Conservation (phyloP, 2,797 vertebrate species). For the Lycodopsis pacificus region DNA sequence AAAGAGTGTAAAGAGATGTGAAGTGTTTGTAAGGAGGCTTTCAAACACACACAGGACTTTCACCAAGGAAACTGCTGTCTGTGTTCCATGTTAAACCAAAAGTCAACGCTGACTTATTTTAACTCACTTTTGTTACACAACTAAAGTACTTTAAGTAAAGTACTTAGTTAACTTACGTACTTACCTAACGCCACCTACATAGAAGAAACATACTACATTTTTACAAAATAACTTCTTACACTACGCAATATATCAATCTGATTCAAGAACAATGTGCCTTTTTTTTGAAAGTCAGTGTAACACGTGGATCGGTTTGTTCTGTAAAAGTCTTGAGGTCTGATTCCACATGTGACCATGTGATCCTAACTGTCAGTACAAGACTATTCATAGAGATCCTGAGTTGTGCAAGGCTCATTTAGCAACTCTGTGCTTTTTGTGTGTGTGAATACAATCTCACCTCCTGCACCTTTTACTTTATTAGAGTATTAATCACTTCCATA, state of each 20-base stretch:
- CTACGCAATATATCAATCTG: neutral
- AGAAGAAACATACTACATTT: neutral
- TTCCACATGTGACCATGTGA: constrained; percentile 65
- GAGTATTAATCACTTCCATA: neutral
- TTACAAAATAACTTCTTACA: neutral
- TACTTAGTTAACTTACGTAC: neutral
- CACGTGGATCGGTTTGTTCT: neutral
- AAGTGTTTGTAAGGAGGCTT: neutral
- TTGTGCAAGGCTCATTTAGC: constrained; percentile 83
- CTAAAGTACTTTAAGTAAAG: neutral
- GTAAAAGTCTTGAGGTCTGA: neutral
- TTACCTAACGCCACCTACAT: neutral
- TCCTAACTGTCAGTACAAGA: constrained; percentile 68
- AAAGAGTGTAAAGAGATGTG: neutral
- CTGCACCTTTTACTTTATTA: constrained; percentile 17
- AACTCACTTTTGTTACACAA: too few relatives aligned
- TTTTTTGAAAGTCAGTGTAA: neutral
- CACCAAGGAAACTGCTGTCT: too few relatives aligned
- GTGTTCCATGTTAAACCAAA: neutral
- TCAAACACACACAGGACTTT: neutral
- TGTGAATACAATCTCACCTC: constrained; percentile 19
- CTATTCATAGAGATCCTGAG: constrained; percentile 85
- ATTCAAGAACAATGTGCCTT: neutral
- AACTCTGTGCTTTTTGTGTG: constrained; percentile 49
- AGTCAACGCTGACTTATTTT: neutral